Base-by-base conservation (phyloP, 2,797 vertebrate species). In the Malurus splendens region DNA sequence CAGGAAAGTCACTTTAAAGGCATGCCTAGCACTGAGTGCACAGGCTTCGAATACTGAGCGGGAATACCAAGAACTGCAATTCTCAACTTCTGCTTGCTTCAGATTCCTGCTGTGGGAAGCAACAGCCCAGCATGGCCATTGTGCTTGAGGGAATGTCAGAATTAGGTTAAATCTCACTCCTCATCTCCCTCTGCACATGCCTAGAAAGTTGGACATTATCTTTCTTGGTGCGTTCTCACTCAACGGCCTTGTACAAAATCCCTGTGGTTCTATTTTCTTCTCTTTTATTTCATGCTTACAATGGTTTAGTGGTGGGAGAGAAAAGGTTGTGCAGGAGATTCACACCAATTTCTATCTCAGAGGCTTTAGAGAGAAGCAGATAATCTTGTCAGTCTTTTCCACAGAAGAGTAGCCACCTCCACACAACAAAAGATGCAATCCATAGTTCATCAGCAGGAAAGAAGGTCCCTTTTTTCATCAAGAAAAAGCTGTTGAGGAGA, bases 281-380 rank as follows among this genome's bases (percentile, higher is more conserved):
- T 72, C 30, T 51, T 60, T 47, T 55, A 18, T 42, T 92, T 64
- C 65, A 77, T 6, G 19, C 68, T 87, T 81, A 67, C 4, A 7
- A 7, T 55, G 41, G 73, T 56, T 48, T 60, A 56, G 33, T 4
- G 28, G n/a, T 81, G 36, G 41, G 62, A 82, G 22, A 84, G 16
- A 64, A 87, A 83, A 76, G 20, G 11, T n/a, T 84, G 42, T n/a
- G 38, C 48, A 64, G 45, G 30, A 91, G n/a, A 85, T 48, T 81
- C 25, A 18, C 32, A 59, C 28, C 3, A 33, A 83, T 86, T 92
- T 56, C 38, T 70, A 18, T 24, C 76, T 87, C 51, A 15, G 18
- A 66, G 36, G 25, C 44, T 86, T 93, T 48, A 55, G 44, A 80
- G 30, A 82, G 32, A 62, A 75, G 61, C 27, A 65, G 65, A 44